These are phyloP conservation scores for Calidris pygmaea DNA, from an alignment of 2,113 vertebrate species.

Conservation along the genomic window DNA sequence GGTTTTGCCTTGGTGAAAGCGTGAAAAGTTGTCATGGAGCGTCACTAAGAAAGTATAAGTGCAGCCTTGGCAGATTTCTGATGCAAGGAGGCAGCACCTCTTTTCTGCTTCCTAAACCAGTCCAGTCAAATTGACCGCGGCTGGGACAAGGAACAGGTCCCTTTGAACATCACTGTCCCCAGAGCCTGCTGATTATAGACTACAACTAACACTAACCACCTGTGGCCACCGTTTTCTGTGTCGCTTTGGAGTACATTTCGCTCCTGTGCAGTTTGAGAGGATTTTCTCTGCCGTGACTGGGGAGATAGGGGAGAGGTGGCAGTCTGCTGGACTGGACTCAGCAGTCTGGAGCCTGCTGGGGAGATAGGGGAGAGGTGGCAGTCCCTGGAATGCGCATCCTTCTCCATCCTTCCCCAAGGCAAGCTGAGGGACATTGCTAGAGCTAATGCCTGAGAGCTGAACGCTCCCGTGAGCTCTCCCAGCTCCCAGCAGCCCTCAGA, in stretches of 20 bases:
- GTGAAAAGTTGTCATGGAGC: not conserved
- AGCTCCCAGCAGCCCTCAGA: not conserved
- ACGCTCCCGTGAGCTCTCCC: not conserved
- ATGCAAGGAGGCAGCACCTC: not conserved
- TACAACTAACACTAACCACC: not conserved
- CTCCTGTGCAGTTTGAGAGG: not conserved
- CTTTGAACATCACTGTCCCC: not conserved
- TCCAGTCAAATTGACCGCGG: accelerated
- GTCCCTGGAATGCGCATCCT: not conserved
- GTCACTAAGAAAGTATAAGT: accelerated
- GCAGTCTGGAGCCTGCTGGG: too few relatives aligned
- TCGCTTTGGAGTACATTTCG: not conserved
- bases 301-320: not conserved
- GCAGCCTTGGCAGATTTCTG: not conserved
- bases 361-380: not conserved
- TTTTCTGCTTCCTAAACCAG: not conserved
- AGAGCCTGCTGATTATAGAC: not conserved
- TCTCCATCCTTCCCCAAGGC: not conserved
- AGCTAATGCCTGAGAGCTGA: not conserved
- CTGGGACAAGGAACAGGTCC: not conserved
- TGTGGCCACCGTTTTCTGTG: not conserved
- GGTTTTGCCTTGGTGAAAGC: not conserved
- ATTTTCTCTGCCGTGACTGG: not conserved
- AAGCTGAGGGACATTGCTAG: not conserved
- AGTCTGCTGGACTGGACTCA: too few relatives aligned